Base-by-base conservation (phyloP, 2,113 vertebrate genomes). In the Athene noctua region DNA sequence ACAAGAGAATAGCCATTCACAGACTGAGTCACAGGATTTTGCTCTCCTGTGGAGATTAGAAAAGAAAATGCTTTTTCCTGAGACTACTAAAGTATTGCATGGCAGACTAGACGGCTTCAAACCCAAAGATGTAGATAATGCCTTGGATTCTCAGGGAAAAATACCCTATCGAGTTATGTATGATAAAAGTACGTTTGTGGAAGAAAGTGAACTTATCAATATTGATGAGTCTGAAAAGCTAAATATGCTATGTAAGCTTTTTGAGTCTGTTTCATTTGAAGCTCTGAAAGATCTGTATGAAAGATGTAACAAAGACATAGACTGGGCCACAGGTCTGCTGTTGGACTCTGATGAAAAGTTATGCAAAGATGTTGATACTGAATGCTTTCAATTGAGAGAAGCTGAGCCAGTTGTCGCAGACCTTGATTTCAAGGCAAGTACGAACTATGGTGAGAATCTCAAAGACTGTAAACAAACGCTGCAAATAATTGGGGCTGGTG, bases 251-350 rank as follows among this genome's bases (percentile, higher is more conserved):
- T 98, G 98, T 88, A 98, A 97, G 29, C 98, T 99, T 49, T 99
- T 99, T 97, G 99, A 98, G 30, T 98, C 98, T 5, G 97, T 99
- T 94, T 98, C 98, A 63, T 98, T 98, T 90, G 99, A 99, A 94
- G 99, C 98, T 49, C 92, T 99, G 63, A 99, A 99, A 89, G 99
- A 99, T 97, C 97, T 99, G 58, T 99, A 99, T 97, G 99, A 99
- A 92, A 99, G 99, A 95, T 99, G 99, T 97, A 98, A 99, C 92
- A 99, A 98, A 94, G 99, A 99, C 97, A 97, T 99, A 81, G 98
- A 99, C 74, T 99, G 99, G 99, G 98, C 98, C 70, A 99, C 98
- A 55, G 99, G 99, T 88, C 95, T 99, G 67, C 97, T 99, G 59
- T 97, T 99, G 93, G 99, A 99, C 96, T 99, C 99, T 34, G 99